phyloP scores from a whole-genome alignment of 2,113 vertebrate species.

The Eublepharis macularius region DNA sequence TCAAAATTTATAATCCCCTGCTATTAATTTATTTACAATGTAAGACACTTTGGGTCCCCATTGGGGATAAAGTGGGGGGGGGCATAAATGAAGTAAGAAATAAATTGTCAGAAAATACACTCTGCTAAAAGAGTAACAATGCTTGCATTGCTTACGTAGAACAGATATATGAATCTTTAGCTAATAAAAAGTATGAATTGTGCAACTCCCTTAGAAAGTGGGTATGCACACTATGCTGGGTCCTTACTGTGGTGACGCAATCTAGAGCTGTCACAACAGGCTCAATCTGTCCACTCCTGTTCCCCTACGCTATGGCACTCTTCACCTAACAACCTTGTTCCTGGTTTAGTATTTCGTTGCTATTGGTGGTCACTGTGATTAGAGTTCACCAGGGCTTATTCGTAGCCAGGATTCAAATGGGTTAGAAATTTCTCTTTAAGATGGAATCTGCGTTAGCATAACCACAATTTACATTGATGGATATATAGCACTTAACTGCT shows the following conservation, averaged over 20 bases:
- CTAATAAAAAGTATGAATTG: neutral
- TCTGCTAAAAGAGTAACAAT: neutral
- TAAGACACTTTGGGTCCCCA: too few species aligned
- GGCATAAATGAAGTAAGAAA: too few species aligned
- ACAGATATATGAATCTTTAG: neutral
- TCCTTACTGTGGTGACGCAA: neutral
- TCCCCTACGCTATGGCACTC: neutral
- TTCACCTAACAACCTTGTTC: neutral
- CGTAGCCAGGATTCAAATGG: neutral
- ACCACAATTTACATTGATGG: neutral
- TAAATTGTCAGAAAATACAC: neutral
- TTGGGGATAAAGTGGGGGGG: too few species aligned
- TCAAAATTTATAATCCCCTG: neutral
- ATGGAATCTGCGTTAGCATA: neutral
- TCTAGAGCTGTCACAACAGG: neutral
- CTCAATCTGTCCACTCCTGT: neutral
- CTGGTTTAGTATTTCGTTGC: neutral
- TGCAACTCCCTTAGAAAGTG: neutral
- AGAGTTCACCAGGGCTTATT: neutral
- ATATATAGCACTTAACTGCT: neutral
- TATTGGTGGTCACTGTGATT: neutral
- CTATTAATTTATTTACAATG: neutral
- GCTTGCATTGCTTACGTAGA: neutral
- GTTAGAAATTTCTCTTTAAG: neutral
- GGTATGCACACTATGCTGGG: neutral